A percentile compares a stretch with the other conserved stretches of the same genome.
Evolutionary conservation across 2,113 vertebrate species (phyloP).

Genomic region (Archilochus colubris): DNA sequence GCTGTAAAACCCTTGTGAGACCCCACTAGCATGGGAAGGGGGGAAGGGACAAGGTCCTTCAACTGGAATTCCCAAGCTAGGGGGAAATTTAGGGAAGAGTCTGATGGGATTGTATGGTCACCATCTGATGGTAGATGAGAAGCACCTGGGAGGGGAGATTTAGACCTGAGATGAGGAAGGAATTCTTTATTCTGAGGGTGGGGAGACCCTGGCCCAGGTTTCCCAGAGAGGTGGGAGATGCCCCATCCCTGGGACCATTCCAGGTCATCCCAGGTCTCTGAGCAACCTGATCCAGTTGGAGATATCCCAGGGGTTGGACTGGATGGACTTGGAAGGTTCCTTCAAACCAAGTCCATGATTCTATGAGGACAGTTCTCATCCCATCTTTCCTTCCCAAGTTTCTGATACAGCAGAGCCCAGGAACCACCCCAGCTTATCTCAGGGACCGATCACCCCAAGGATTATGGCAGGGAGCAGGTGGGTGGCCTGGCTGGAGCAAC

Average conservation of each 20-base stretch:
- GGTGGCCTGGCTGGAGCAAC: neutral
- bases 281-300: no score
- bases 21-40: no score
- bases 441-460: neutral
- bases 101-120: rapidly evolving
- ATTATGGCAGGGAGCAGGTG: neutral
- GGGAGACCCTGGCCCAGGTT: no score
- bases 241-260: no score
- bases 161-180: no score
- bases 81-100: neutral
- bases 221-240: no score
- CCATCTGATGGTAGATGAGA: neutral
- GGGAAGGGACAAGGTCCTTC: neutral
- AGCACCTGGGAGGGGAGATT: rapidly evolving
- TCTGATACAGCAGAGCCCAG: neutral
- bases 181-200: no score
- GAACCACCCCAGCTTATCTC: neutral
- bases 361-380: neutral
- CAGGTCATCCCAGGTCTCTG: no score
- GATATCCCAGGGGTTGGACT: no score
- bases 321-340: no score
- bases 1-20: no score
- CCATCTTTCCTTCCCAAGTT: rapidly evolving
- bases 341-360: no score
- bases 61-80: neutral